These are phyloP conservation scores for Aphelocoma californica DNA, from an alignment of 2,797 vertebrate species.

Conservation along the genomic window DNA sequence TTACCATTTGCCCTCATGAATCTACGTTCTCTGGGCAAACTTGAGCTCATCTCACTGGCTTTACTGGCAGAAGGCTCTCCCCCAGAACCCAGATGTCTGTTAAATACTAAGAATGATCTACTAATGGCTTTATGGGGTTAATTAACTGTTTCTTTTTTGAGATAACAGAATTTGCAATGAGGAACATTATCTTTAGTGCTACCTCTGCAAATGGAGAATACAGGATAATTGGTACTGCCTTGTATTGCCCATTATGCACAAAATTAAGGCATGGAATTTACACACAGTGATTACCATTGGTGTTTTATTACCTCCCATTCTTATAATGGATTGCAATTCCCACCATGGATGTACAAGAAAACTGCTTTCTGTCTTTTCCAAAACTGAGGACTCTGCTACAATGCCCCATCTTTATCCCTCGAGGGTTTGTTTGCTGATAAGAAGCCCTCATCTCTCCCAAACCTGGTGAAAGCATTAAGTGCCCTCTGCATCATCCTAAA, in stretches of 20 bases:
- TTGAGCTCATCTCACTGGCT: not conserved
- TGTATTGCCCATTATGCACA: conserved; percentile 29
- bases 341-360: not conserved
- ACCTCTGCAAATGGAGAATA: conserved; percentile 54
- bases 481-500: not conserved
- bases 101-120: conserved; percentile 3
- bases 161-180: conserved; percentile 47
- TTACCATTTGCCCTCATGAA: not conserved
- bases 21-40: not conserved
- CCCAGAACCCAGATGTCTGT: not conserved
- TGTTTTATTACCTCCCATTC: conserved; percentile 19
- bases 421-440: not conserved
- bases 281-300: not conserved
- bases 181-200: conserved; percentile 53
- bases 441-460: not conserved
- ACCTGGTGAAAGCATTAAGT: not conserved
- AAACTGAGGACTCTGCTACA: not conserved
- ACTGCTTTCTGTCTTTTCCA: not conserved
- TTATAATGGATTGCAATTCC: not conserved
- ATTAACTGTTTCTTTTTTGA: conserved; percentile 59
- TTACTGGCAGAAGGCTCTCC: not conserved
- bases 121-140: conserved; percentile 42
- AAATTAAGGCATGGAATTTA: conserved; percentile 32
- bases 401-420: rapidly evolving
- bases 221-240: conserved; percentile 48